Base-by-base conservation (phyloP, 2,113 vertebrate genomes). In the Caranx melampygus region DNA sequence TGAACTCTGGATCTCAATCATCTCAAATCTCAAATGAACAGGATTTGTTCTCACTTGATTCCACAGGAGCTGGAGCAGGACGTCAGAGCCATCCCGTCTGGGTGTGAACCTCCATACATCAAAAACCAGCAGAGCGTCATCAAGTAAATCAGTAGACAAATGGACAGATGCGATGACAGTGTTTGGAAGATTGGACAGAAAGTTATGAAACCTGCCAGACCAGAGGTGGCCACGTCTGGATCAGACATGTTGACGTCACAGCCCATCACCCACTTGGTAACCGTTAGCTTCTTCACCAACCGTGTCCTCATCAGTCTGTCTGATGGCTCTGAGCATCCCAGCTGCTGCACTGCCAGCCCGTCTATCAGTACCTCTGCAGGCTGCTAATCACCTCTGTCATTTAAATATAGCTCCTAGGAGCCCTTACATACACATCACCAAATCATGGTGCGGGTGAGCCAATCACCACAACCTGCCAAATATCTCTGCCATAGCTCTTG, bases 301-400 rank as follows among this genome's bases (percentile, higher is more conserved):
- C 55, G n/a, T 66, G 47, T 64, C 55, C 21, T 80, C 70, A 68
- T 72, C 70, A 44, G 57, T 68, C 35, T 66, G 75, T 18, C 77
- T 66, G 72, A 82, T 66, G 33, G 40, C 78, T 72, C 35, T 1
- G 63, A 51, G 31, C 4, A 62, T 76, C 61, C 74, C 83, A 77
- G 87, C 87, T 88, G 89, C 79, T 83, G 9, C 64, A 2, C 65
- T 73, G 69, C 81, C 81, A 87, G 52, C 62, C 79, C 45, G 33
- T 49, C 51, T 57, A 81, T 87, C 82, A 85, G 33, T 57, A 69
- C 67, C 79, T 78, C 87, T 81, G 89, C 75, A 63, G 86, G 88
- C 87, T 73, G 75, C 79, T 88, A 82, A 91, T 92, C 82, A 83
- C 71, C 73, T 62, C 72, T 40, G 72, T 67, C 67, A 63, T 72